Evolutionary conservation across 2,113 vertebrate genomes (phyloP), one percentile per base, ranked within the genome.

Genomic region (Hystrix cristata): DNA sequence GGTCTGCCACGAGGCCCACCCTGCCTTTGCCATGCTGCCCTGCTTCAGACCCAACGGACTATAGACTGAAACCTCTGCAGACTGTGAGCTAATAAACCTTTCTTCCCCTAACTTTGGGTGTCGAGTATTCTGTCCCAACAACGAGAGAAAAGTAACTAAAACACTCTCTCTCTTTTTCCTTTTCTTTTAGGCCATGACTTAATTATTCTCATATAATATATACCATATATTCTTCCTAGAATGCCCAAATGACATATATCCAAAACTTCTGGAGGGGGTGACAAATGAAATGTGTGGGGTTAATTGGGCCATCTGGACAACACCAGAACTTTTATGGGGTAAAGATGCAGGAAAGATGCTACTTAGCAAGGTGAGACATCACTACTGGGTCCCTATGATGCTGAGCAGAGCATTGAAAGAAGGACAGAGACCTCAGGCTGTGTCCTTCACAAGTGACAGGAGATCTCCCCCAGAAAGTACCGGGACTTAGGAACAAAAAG

Each of bases 301-400:
- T 93, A 84, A 96, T 13, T 62, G 62, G 57, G n/a, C 64, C 90
- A 97, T 96, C 72, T 97, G 80, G 83, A 29, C 83, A 97, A 91
- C 71, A 91, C 19, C 60, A 80, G 83, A 79, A 74, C 21, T 27
- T 60, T 64, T 13, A 72, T 48, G 13, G 29, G 25, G 9, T 46
- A 48, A 93, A 89, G 48, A 55, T 72, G 90, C 80, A 95, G 67
- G 74, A 80, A 67, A 93, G 34, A 95, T 59, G 62, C 18, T 84
- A 94, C 23, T 74, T 92, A 94, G 55, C n/a, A 97, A 95, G 86
- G 67, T 79, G 34, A 67, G 16, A 51, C 23, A 78, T 72, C 55
- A 90, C 55, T 29, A 82, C 13, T 29, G 76, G 72, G 65, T 62
- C 21, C 53, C 62, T 76, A 19, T 25, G 74, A 89, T 76, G 67